Evolutionary conservation across 2,797 vertebrate genomes (phyloP), one percentile per base, ranked within the genome.

Genomic region (Scarus forsteni): DNA sequence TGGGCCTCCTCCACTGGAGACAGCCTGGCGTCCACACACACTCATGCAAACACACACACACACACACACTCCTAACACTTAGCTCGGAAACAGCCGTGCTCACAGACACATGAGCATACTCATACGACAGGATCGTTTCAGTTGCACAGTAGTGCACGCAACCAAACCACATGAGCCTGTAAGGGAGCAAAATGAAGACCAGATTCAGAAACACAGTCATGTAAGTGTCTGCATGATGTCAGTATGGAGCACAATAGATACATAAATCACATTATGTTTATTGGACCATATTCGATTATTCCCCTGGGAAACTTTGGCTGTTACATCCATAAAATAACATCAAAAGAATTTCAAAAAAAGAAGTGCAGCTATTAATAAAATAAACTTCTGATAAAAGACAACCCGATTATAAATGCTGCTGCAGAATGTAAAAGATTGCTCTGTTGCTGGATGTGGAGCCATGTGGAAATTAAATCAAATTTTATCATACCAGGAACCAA

Each of bases 1-100:
- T 86, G 95, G 96, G 97, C 96, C 96, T 96, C 94, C 94, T 95
- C 95, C 93, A 93, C 95, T 96, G 96, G 97, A 98, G 97, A 99
- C 97, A 97, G 96, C 80, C 95, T 97, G 97, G 97, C 96, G 96
- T 97, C 96, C 85, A 75, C 81, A 76, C 61, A 80, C 82, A 60
- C 68, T 66, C 66, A 66, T 15, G 42, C 69, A 61, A 57, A 44
- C 51, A 51, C 70, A 70, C 36, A 58, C 66, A 67, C 57, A 60
- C 68, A 59, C 73, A 63, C 63, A 69, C 65, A 68, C 72, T 48
- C 74, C 44, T 50, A 11, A 60, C 56, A 70, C 66, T 43, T 16
- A 12, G 60, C 60, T 62, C 55, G 71, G 15, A 73, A 38, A 74
- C 66, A 61, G 58, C 44, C 79, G 63, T 63, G 68, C 40, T 27